These are phyloP conservation scores for Sacculina carcini DNA, from an alignment of 2,888 invertebrate genomes.

Conservation along the genomic window DNA sequence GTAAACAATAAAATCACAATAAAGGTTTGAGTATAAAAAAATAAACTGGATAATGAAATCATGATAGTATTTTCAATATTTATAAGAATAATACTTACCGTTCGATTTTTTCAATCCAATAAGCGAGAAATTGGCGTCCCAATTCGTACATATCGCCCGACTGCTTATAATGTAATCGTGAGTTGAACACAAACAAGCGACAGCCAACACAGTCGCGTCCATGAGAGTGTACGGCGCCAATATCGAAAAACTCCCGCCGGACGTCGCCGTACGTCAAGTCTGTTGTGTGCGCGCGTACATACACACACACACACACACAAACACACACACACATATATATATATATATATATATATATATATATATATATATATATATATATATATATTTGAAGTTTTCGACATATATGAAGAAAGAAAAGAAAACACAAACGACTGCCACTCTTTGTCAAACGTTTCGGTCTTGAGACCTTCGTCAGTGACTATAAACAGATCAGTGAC, in stretches of 20 bases:
- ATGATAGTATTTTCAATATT: too few species aligned
- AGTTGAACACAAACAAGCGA: neutral
- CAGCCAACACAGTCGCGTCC: neutral
- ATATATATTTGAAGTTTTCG: neutral
- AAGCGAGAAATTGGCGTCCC: conserved; percentile 50
- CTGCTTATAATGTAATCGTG: neutral
- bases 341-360: neutral
- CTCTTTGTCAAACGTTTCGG: too few species aligned
- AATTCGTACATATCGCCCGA: conserved; percentile 27
- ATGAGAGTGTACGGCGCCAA: neutral
- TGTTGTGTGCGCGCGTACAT: neutral
- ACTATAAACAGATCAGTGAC: too few species aligned
- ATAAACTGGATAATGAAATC: too few species aligned
- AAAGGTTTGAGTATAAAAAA: too few species aligned
- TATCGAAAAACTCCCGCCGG: neutral
- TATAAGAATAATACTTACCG: conserved; percentile 27
- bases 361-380: neutral
- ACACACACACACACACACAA: neutral
- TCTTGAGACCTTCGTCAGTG: too few species aligned
- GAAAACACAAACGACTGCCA: too few species aligned
- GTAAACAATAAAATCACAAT: too few species aligned
- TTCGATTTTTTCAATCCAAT: conserved; percentile 57
- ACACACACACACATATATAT: neutral
- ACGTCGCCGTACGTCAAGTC: conserved; percentile 37
- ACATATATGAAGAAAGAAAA: too few species aligned